phyloP scores from a whole-genome alignment of 2,888 invertebrate genomes.

The Himalopsyche anomala region DNA sequence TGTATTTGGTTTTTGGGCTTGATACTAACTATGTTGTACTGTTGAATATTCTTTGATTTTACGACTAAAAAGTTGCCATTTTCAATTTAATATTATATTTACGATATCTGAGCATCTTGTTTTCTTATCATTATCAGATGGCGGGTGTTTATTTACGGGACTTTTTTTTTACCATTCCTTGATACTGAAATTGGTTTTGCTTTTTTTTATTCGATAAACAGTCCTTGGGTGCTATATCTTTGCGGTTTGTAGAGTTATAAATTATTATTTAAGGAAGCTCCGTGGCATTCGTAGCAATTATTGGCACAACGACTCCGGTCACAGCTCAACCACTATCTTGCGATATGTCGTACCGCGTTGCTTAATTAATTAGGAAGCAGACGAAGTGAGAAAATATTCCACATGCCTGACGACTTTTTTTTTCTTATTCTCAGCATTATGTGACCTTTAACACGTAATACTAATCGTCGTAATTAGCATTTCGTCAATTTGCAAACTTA shows the following conservation, averaged over 20 bases:
- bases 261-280: neutral
- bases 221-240: constrained; percentile 39
- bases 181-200: neutral
- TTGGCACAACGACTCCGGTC: constrained; percentile 15
- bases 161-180: constrained; percentile 8
- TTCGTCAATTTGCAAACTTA: too few relatives aligned
- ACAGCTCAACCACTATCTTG: neutral
- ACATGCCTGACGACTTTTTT: constrained; percentile 7
- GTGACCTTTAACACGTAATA: neutral
- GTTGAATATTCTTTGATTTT: too few relatives aligned
- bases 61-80: too few relatives aligned
- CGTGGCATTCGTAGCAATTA: constrained; percentile 2
- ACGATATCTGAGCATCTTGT: neutral
- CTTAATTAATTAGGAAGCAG: constrained; percentile 42
- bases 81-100: neutral
- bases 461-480: too few relatives aligned
- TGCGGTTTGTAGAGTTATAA: constrained; percentile 7
- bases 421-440: neutral
- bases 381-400: constrained; percentile 32
- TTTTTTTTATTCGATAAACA: constrained; percentile 11
- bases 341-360: neutral
- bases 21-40: too few relatives aligned
- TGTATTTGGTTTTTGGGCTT: too few relatives aligned
- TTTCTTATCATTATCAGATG: neutral
- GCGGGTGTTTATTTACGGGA: neutral